Evolutionary conservation across 2,888 invertebrate species (phyloP), one percentile per base, ranked within the genome.

Genomic region (Chrysina gloriosa): DNA sequence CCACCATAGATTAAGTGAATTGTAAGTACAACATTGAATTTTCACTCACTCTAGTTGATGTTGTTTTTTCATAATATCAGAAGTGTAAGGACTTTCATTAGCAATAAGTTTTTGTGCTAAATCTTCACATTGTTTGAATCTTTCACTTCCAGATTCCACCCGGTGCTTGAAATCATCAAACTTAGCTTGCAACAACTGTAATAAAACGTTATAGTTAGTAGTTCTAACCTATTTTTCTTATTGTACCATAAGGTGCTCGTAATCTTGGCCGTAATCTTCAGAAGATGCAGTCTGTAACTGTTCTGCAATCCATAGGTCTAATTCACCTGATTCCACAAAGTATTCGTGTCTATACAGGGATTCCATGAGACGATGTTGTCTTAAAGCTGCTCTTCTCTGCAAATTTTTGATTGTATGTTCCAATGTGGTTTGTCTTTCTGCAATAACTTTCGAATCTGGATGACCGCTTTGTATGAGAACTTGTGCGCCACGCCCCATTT

Each of bases 191-290:
- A 97, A 83, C 67, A 94, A 86, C 90, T 92, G 78, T 69, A 69
- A 54, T 23, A 45, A 54, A 50, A 61, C 27, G 29, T 39, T 39
- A 14, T 36, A 14, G 2, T 11, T 34, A 1, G 16, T 1, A 42
- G 1, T n/a, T 39, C 9, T 36, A 23, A 11, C 5, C 4, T 23
- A 27, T 5, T n/a, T 31, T n/a, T 19, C 11, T 14, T 1, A n/a
- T 11, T 21, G 79, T 76, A 94, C 90, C 84, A 94, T 81, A 58
- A 96, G 83, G 84, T 96, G 96, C 77, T 96, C 96, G 77, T 93
- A 97, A 82, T 98, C 97, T 80, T 94, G 94, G 0, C 97, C 97
- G 77, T 95, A 97, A 80, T 97, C 97, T 77, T 97, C 96, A 65
- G 93, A 94, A 56, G 92, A 91, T 0, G 97, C 96, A 0, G 92